phyloP scores from a whole-genome alignment of 1,140 invertebrate genomes.

The Atta texana region DNA sequence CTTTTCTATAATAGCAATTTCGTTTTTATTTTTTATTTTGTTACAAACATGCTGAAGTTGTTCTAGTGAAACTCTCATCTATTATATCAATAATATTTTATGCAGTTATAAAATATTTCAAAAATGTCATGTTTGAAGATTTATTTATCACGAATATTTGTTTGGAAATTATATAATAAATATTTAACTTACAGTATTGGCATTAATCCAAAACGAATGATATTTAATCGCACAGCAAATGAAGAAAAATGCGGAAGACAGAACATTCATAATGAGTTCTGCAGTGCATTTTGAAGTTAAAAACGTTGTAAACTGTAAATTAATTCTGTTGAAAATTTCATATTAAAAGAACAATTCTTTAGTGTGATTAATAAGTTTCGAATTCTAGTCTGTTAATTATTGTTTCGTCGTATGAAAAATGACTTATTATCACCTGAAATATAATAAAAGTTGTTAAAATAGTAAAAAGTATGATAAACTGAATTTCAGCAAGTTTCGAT shows the following conservation, averaged over 20 bases:
- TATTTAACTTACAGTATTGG: conserved; percentile 16
- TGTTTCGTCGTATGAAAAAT: no score
- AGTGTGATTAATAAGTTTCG: no score
- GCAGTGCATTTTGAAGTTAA: background rate
- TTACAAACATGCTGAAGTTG: background rate
- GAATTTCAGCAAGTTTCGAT: background rate
- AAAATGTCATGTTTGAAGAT: background rate
- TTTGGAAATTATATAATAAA: background rate
- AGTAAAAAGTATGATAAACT: background rate
- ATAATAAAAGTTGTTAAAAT: background rate
- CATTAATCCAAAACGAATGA: conserved; percentile 22
- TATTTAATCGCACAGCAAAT: background rate
- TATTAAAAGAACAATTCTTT: background rate
- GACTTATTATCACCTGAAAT: background rate
- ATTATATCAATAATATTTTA: background rate
- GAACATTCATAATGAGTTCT: background rate
- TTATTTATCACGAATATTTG: background rate
- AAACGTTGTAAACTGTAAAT: conserved; percentile 21
- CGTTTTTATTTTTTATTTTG: background rate
- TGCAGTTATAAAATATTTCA: background rate
- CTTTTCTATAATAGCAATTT: conserved; percentile 3
- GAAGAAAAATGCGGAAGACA: background rate
- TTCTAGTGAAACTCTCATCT: background rate
- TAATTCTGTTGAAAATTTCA: background rate
- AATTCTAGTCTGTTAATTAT: no score